Evolutionary conservation across 92 coral and sea anemone species (phyloP), one percentile per base, ranked within the genome.

Genomic region (Bergia sp.): DNA sequence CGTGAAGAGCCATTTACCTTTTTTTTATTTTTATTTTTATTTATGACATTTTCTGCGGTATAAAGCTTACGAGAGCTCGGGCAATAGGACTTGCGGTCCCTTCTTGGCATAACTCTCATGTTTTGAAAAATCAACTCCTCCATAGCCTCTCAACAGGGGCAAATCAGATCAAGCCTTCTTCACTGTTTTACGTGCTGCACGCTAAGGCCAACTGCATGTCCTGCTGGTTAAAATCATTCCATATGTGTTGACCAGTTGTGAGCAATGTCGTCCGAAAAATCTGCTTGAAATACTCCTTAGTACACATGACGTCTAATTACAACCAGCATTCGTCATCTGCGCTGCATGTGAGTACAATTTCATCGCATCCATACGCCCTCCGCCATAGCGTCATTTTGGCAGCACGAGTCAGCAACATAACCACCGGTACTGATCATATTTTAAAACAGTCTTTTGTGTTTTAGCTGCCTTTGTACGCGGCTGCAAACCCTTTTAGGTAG

Each of bases 371-470:
- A 12, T 23, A 23, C 57, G 4, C 57, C 3, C 15, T 21, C 5
- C 11, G 4, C 2, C 4, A 18, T 15, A 57, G 21, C 69, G 5
- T 37, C 47, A 37, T 57, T 21, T 53, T 50, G 15, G 36, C n/a
- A 77, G 0, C 15, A 21, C 20, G 85, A 79, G 85, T 80, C 85
- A 37, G 85, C 58, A 80, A 80, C 85, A 50, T 80, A 80, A 80
- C 85, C 85, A 80, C 85, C 85, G 20, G 7, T 23, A 79, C 65
- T 79, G 15, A n/a, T n/a, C 81, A 58, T 20, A 40, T 16, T 2
- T 45, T 18, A 77, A 11, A 20, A 3, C 20, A n/a, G 42, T 36
- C 21, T 23, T 20, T 7, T 7, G 37, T n/a, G 9, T 6, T 6
- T 9, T 23, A 7, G 21, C 2, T 44, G 37, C 16, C 23, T 12